Conservation (phyloP, 2,113 vertebrate genomes). For the Caracal caracal region DNA sequence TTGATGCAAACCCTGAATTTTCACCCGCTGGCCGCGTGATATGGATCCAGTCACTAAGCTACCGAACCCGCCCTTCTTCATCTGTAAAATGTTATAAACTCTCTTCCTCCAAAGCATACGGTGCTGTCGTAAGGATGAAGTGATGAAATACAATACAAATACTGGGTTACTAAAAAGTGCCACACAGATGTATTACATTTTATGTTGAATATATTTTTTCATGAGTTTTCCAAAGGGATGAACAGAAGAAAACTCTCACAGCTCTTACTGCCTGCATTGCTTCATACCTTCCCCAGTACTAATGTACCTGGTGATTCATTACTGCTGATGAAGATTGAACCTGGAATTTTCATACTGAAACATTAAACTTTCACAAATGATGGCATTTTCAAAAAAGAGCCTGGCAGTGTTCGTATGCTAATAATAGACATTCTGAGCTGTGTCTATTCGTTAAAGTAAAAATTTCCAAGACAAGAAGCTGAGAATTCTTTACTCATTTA, state of each 20-base stretch:
- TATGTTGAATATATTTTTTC: slow-evolving; percentile 15
- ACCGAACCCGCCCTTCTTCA: background rate
- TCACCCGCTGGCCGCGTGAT: too few species aligned
- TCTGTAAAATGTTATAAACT: background rate
- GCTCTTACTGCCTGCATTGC: background rate
- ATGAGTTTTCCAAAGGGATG: background rate
- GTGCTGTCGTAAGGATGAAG: background rate
- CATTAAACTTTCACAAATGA: slow-evolving; percentile 28
- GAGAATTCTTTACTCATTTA: slow-evolving; percentile 63
- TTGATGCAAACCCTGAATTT: background rate
- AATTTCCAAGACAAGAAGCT: slow-evolving; percentile 47
- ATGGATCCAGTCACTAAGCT: background rate
- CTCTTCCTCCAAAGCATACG: background rate
- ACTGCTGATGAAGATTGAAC: slow-evolving; percentile 18
- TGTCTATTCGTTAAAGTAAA: slow-evolving; percentile 52
- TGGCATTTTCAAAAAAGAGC: background rate
- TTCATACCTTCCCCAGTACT: background rate
- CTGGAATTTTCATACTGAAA: slow-evolving; percentile 34
- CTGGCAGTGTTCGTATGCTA: background rate
- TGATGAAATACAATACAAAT: background rate
- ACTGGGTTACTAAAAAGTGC: background rate
- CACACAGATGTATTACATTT: background rate
- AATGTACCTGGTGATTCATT: background rate
- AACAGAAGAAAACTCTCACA: background rate
- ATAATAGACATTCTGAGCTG: slow-evolving; percentile 1